Evolutionary conservation across 92 coral and sea anemone species (phyloP).

Genomic region (Epizoanthus ramosus): DNA sequence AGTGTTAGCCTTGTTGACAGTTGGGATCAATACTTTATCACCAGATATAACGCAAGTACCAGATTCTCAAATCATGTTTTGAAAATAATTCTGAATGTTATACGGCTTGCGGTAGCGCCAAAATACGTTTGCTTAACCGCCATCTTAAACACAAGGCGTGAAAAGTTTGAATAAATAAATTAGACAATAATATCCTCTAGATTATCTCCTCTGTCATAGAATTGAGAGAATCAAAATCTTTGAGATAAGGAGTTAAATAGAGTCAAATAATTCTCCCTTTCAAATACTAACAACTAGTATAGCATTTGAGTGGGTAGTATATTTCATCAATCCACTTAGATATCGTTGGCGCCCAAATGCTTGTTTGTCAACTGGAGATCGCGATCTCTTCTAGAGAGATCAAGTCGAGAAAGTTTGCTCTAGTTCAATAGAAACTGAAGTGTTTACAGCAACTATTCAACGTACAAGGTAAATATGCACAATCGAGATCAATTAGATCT

Average conservation of each 20-base stretch:
- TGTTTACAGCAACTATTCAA: slow-evolving; percentile 36
- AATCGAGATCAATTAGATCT: slow-evolving; percentile 59
- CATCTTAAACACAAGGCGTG: slow-evolving; percentile 56
- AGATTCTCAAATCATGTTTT: no score
- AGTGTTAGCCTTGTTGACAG: no score
- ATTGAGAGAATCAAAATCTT: slow-evolving; percentile 53
- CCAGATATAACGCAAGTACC: no score
- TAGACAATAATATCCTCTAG: slow-evolving; percentile 36
- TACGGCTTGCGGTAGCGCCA: background rate
- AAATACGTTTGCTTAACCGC: slow-evolving; percentile 17
- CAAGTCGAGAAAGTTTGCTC: slow-evolving; percentile 18
- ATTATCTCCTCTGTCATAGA: slow-evolving; percentile 35
- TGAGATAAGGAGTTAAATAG: slow-evolving; percentile 67
- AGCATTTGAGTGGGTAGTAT: background rate
- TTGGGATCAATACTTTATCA: no score
- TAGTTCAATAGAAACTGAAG: slow-evolving; percentile 21
- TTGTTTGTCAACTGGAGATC: background rate
- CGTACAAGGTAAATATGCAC: slow-evolving; percentile 48
- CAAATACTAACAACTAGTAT: slow-evolving; percentile 31
- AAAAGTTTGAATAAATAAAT: slow-evolving; percentile 51
- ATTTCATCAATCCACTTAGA: background rate
- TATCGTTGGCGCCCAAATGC: slow-evolving; percentile 13
- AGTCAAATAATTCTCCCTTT: slow-evolving; percentile 50
- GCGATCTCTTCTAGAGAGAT: slow-evolving; percentile 16
- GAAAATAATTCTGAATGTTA: no score